Evolutionary conservation across 2,113 vertebrate genomes (phyloP).

Genomic region (Muntiacus reevesi): DNA sequence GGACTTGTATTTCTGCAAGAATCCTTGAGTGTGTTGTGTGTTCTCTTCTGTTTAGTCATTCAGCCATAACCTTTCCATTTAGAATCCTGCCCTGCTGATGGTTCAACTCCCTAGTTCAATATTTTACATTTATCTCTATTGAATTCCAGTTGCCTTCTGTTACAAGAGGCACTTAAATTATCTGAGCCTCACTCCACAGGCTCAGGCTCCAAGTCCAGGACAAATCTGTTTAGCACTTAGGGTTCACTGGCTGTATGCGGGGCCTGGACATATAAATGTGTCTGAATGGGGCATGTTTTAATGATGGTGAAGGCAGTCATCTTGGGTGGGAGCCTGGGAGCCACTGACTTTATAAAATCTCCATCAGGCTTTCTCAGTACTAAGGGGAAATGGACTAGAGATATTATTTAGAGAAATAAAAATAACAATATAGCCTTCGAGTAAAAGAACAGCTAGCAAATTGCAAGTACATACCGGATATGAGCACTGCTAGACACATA

Average conservation of each 20-base stretch:
- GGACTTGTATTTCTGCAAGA: slow-evolving; percentile 44
- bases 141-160: slow-evolving; percentile 76
- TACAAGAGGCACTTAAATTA: slow-evolving; percentile 67
- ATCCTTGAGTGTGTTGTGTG: slow-evolving; percentile 36
- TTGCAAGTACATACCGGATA: neutral
- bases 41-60: slow-evolving; percentile 55
- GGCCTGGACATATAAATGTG: neutral
- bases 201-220: slow-evolving; percentile 36
- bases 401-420: slow-evolving; percentile 36
- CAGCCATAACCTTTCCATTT: slow-evolving; percentile 68
- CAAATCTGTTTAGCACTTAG: slow-evolving; percentile 59
- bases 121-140: slow-evolving; percentile 75
- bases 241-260: neutral
- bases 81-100: slow-evolving; percentile 50
- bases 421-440: neutral
- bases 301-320: neutral
- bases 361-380: neutral
- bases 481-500: neutral
- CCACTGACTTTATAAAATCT: slow-evolving; percentile 30
- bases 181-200: neutral
- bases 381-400: neutral
- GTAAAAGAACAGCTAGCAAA: neutral
- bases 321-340: neutral
- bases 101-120: slow-evolving; percentile 69
- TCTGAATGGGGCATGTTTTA: slow-evolving; percentile 5